phyloP scores from a whole-genome alignment of 2,113 vertebrate species.

The Pterocles orientalis region DNA sequence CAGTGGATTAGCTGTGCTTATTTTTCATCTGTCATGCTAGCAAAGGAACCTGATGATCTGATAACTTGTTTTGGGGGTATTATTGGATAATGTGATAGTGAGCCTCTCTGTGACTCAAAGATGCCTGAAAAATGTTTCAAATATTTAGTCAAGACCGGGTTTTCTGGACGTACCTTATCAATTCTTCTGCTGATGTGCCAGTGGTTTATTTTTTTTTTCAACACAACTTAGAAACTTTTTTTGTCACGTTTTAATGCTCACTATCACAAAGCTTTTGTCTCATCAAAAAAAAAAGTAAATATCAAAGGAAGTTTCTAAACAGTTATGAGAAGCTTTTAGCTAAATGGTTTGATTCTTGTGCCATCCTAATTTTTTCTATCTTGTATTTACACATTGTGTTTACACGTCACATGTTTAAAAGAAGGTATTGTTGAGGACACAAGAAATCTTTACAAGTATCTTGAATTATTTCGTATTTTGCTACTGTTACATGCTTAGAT shows the following conservation, averaged over 20 bases:
- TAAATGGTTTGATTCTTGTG: not conserved
- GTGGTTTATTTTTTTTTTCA: not conserved
- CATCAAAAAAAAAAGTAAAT: not conserved
- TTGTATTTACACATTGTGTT: not conserved
- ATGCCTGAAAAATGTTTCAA: not conserved
- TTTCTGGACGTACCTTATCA: not conserved
- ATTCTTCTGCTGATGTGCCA: not conserved
- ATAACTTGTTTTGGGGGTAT: not conserved
- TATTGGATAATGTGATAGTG: not conserved
- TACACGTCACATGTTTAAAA: not conserved
- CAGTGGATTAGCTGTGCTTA: not conserved
- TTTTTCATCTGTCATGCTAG: not conserved
- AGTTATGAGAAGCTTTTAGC: not conserved
- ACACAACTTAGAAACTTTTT: not conserved
- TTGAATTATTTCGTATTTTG: not conserved
- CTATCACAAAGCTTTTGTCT: not conserved
- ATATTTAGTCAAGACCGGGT: not conserved
- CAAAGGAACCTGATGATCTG: not conserved
- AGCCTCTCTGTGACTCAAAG: not conserved
- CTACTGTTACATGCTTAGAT: not conserved
- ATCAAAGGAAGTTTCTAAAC: not conserved
- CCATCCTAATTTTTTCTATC: not conserved
- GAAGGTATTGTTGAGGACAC: not conserved
- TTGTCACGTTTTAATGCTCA: not conserved
- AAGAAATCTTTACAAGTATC: not conserved